phyloP scores from a whole-genome alignment of 2,888 invertebrate genomes.

The Nephrotoma guestfalica region DNA sequence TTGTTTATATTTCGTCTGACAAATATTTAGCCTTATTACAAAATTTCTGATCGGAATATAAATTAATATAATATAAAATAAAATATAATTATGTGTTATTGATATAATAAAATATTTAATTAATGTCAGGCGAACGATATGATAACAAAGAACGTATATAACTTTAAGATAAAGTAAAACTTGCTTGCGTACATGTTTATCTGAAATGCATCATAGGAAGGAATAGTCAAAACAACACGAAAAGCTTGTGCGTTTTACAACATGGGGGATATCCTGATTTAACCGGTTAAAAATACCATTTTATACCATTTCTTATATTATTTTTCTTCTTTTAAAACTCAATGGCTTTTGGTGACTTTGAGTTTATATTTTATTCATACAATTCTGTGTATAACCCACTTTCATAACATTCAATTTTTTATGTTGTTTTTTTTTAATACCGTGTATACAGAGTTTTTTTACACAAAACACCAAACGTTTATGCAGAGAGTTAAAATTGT shows the following conservation, averaged over 20 bases:
- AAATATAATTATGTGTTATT: neutral
- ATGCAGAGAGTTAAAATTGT: neutral
- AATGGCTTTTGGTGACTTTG: neutral
- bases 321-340: neutral
- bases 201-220: neutral
- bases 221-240: neutral
- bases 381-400: neutral
- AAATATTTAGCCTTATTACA: neutral
- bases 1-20: neutral
- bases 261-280: neutral
- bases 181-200: neutral
- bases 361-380: neutral
- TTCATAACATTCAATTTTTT: neutral
- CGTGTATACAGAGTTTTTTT: neutral
- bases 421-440: neutral
- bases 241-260: neutral
- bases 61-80: neutral
- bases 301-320: neutral
- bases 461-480: neutral
- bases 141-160: neutral
- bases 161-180: neutral
- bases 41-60: neutral
- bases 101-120: neutral
- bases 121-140: neutral
- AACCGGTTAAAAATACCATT: neutral